phyloP scores from a whole-genome alignment of 2,797 vertebrate species.

The Myiotriccus ornatus region DNA sequence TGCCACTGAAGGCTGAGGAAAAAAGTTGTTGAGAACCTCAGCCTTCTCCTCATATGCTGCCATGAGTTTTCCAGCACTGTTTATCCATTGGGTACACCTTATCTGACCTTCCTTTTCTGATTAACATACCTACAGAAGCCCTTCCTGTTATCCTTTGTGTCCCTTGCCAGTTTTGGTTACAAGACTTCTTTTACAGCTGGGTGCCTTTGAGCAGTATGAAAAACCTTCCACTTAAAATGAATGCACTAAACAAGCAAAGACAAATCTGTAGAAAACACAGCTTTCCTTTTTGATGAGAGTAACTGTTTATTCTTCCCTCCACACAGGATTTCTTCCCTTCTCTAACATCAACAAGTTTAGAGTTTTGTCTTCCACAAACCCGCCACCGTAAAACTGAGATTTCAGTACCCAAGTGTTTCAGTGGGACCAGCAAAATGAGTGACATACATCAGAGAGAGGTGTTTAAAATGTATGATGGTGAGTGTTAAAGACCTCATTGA shows the following conservation, averaged over 20 bases:
- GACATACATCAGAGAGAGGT: not conserved
- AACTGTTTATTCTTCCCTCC: not conserved
- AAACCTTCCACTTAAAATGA: not conserved
- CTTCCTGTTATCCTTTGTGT: not conserved
- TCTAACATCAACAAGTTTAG: not conserved
- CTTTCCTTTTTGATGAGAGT: not conserved
- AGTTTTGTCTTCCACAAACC: not conserved
- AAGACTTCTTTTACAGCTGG: not conserved
- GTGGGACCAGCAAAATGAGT: not conserved
- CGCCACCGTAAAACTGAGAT: not conserved
- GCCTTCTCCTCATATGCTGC: not conserved
- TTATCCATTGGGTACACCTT: not conserved
- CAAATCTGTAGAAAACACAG: rapidly evolving
- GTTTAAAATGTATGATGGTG: not conserved
- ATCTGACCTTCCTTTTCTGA: not conserved
- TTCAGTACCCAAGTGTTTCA: not conserved
- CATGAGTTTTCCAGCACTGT: not conserved
- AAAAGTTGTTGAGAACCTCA: not conserved
- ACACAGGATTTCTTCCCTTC: not conserved
- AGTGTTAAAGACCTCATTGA: not conserved
- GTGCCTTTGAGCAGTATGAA: not conserved
- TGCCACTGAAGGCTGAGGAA: not conserved
- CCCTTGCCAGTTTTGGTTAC: not conserved
- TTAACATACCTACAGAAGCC: not conserved
- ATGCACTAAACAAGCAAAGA: not conserved